phyloP scores from a whole-genome alignment of 2,113 vertebrate species.

The Dissostichus mawsoni region DNA sequence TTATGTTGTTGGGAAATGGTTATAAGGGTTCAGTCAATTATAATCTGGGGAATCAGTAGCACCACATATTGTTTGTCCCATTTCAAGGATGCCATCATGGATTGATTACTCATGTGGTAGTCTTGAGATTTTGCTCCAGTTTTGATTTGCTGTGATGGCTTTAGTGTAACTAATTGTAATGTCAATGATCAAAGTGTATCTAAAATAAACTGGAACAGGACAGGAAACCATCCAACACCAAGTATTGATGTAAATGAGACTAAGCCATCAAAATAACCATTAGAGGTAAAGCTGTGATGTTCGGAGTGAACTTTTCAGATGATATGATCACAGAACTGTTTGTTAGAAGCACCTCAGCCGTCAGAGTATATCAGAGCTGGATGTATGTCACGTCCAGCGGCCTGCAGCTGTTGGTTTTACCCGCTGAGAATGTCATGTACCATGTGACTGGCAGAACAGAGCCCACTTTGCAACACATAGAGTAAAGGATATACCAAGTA shows the following conservation, averaged over 20 bases:
- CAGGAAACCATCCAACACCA: background rate
- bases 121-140: background rate
- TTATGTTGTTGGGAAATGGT: too few species aligned
- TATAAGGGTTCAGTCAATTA: too few species aligned
- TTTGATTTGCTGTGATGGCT: background rate
- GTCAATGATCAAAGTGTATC: background rate
- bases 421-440: constrained; percentile 39
- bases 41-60: too few species aligned
- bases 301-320: background rate
- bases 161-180: background rate
- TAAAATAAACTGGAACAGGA: background rate
- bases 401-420: constrained; percentile 42
- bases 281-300: constrained; percentile 5
- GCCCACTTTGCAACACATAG: constrained; percentile 10
- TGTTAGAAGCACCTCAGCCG: constrained; percentile 20
- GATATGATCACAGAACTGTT: constrained; percentile 4
- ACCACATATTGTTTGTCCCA: background rate
- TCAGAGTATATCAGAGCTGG: constrained; percentile 28
- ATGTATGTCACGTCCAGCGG: constrained; percentile 31
- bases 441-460: constrained; percentile 31
- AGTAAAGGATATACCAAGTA: background rate
- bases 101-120: background rate
- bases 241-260: background rate
- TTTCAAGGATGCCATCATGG: background rate
- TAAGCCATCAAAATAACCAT: too few species aligned